Conservation (phyloP, 1,140 invertebrate genomes). For the Drosophila rhopaloa region DNA sequence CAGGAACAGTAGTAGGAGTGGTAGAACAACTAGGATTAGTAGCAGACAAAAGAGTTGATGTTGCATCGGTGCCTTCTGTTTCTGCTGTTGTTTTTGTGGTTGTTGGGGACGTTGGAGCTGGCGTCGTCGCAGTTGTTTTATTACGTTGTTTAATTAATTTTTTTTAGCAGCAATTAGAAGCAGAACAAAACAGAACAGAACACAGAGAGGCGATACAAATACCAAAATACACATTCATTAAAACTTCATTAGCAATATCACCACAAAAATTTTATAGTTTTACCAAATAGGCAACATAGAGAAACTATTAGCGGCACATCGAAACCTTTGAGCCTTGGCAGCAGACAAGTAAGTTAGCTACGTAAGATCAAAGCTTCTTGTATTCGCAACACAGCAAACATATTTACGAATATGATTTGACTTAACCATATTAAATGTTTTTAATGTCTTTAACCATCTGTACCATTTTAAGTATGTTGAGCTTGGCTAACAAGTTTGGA, state of each 20-base stretch:
- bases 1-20: conserved; percentile 46
- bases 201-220: conserved; percentile 80
- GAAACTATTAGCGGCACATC: conserved; percentile 11
- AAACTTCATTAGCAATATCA: conserved; percentile 45
- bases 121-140: conserved; percentile 54
- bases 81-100: conserved; percentile 36
- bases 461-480: no score
- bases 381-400: no score
- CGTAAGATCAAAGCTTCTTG: background rate
- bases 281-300: conserved; percentile 44
- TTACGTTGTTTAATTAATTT: conserved; percentile 17
- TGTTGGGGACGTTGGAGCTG: conserved; percentile 48
- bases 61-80: conserved; percentile 51
- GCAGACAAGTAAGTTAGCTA: background rate
- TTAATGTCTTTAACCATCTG: no score
- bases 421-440: no score
- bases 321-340: conserved; percentile 17
- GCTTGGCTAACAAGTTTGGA: no score
- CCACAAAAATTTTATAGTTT: conserved; percentile 43
- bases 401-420: no score
- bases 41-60: conserved; percentile 51
- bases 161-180: conserved; percentile 66
- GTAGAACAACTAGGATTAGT: conserved; percentile 60
- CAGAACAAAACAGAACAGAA: conserved; percentile 72
- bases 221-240: conserved; percentile 68